Percentiles rank a stretch among this genome's conserved stretches.
Evolutionary conservation across 1,140 invertebrate species (phyloP).

Genomic region (Vanessa atalanta): DNA sequence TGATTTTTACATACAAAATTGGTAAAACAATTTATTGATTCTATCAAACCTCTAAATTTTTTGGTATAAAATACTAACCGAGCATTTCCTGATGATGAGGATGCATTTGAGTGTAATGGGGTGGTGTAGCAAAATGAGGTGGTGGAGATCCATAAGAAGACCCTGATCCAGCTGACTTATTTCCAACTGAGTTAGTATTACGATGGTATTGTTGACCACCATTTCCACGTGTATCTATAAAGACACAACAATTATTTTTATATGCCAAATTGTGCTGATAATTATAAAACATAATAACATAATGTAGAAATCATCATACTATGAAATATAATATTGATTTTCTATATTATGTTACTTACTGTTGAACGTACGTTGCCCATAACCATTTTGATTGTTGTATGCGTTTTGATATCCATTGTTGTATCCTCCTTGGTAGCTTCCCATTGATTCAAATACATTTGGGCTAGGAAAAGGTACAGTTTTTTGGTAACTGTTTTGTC

Average conservation of each 20-base stretch:
- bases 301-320: too few species aligned
- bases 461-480: slow-evolving; percentile 73
- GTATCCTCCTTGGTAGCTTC: slow-evolving; percentile 76
- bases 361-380: slow-evolving; percentile 70
- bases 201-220: slow-evolving; percentile 65
- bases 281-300: too few species aligned
- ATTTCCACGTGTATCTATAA: slow-evolving; percentile 59
- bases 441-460: slow-evolving; percentile 75
- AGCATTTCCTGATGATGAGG: slow-evolving; percentile 75
- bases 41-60: too few species aligned
- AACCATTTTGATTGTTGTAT: slow-evolving; percentile 74
- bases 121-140: slow-evolving; percentile 69
- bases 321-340: not conserved
- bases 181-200: slow-evolving; percentile 62
- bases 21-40: too few species aligned
- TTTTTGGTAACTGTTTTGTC: slow-evolving; percentile 73
- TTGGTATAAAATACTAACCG: slow-evolving; percentile 47
- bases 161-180: slow-evolving; percentile 67
- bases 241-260: not conserved
- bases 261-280: too few species aligned
- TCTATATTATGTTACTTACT: slow-evolving; percentile 45
- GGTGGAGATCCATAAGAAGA: slow-evolving; percentile 73
- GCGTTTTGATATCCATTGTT: slow-evolving; percentile 76
- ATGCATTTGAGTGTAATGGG: slow-evolving; percentile 71
- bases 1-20: too few species aligned